Conservation (phyloP, 2,888 invertebrate species). For the Drosophila neonasuta region DNA sequence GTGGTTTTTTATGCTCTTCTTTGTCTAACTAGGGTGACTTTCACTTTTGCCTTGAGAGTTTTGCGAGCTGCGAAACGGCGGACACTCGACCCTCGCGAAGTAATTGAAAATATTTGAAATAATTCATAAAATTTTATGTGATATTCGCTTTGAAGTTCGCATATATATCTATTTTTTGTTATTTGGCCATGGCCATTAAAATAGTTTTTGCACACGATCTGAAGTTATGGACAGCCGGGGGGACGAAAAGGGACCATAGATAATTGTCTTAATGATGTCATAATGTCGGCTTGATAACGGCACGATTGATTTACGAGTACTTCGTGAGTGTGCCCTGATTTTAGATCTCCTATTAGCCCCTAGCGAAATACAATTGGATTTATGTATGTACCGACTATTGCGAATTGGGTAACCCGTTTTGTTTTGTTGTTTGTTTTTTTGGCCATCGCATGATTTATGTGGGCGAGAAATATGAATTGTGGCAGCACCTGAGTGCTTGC, state of each 20-base stretch:
- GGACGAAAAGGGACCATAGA: constrained; percentile 38
- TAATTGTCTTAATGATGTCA: constrained; percentile 76
- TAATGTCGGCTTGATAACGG: constrained; percentile 67
- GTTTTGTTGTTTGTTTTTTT: constrained; percentile 51
- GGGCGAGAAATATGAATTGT: constrained; percentile 37
- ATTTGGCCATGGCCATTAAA: constrained; percentile 58
- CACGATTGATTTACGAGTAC: constrained; percentile 65
- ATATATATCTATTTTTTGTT: constrained; percentile 17
- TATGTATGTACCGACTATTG: constrained; percentile 18
- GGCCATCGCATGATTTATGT: constrained; percentile 71
- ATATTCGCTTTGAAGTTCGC: constrained; percentile 58
- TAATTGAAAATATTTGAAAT: constrained; percentile 78
- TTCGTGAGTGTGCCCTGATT: constrained; percentile 31
- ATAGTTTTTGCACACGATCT: constrained; percentile 54
- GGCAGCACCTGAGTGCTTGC: constrained; percentile 43
- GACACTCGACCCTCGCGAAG: constrained; percentile 41
- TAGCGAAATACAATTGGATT: constrained; percentile 22
- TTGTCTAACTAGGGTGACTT: constrained; percentile 53
- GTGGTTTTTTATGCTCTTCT: constrained; percentile 65
- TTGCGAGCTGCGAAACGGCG: not conserved
- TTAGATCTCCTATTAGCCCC: constrained; percentile 20
- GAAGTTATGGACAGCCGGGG: constrained; percentile 32
- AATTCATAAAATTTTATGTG: constrained; percentile 77
- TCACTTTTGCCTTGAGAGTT: constrained; percentile 25
- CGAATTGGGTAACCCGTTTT: constrained; percentile 61